phyloP scores from a whole-genome alignment of 2,113 vertebrate genomes.

The Cryptomyrus ogoouensis region DNA sequence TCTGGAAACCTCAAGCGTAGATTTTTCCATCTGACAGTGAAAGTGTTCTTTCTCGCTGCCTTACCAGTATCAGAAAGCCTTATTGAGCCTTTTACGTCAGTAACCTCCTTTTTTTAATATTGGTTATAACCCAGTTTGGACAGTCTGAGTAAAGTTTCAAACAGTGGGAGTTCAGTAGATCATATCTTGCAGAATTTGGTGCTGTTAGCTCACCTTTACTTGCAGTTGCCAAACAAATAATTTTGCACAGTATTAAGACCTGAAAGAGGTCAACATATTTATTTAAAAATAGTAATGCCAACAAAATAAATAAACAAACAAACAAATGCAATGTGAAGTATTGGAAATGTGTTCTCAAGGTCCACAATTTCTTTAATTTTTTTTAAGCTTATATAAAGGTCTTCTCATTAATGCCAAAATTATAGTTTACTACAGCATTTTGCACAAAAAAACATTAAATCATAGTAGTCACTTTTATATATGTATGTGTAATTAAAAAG shows the following conservation, averaged over 20 bases:
- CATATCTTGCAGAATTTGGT: conserved; percentile 50
- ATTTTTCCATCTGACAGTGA: conserved; percentile 6
- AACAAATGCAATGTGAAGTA: conserved; percentile 22
- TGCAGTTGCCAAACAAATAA: conserved; percentile 58
- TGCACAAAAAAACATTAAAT: conserved; percentile 65
- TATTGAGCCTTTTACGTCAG: conserved; percentile 34
- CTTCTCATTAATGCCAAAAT: conserved; percentile 73
- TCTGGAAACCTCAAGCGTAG: neutral
- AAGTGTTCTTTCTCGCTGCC: conserved; percentile 32
- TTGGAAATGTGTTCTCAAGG: conserved; percentile 36
- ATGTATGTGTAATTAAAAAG: conserved; percentile 58
- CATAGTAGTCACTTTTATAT: conserved; percentile 67
- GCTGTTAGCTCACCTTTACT: conserved; percentile 46
- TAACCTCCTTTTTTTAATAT: neutral
- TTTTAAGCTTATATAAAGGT: conserved; percentile 41
- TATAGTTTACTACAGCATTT: conserved; percentile 77
- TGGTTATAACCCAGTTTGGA: neutral
- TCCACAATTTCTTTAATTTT: conserved; percentile 23
- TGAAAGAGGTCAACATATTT: conserved; percentile 38
- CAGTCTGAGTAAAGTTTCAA: conserved; percentile 9
- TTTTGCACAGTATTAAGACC: conserved; percentile 66
- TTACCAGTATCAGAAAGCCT: conserved; percentile 46
- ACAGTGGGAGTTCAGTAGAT: conserved; percentile 22
- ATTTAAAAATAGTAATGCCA: conserved; percentile 13
- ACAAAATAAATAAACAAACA: neutral